Conservation (phyloP, 2,888 invertebrate species). For the Zygaena filipendulae region DNA sequence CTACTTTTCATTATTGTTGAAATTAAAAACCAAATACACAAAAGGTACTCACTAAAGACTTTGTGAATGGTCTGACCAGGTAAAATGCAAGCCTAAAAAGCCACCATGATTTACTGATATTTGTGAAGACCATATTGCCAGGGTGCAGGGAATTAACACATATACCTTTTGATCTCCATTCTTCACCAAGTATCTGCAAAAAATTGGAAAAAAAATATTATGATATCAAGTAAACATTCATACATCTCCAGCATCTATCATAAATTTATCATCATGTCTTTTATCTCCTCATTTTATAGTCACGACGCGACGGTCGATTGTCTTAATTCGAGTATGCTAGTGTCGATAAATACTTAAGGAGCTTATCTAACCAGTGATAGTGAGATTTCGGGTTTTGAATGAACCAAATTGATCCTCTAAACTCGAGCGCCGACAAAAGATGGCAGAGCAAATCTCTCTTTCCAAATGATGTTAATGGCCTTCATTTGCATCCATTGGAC, state of each 20-base stretch:
- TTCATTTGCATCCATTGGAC: too few relatives aligned
- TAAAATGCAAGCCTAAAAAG: slow-evolving; percentile 79
- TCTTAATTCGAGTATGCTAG: too few relatives aligned
- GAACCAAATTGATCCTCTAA: background rate
- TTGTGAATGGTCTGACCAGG: slow-evolving; percentile 92
- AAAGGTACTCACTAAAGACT: slow-evolving; percentile 80
- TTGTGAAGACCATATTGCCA: slow-evolving; percentile 89
- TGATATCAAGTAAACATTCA: too few relatives aligned
- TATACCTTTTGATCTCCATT: slow-evolving; percentile 76
- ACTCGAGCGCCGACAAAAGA: background rate
- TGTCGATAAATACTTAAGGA: too few relatives aligned
- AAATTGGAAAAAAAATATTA: background rate
- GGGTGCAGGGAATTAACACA: slow-evolving; percentile 87
- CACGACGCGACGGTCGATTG: too few relatives aligned
- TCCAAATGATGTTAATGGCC: slow-evolving; percentile 2
- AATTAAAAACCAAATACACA: too few relatives aligned
- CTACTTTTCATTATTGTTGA: too few relatives aligned
- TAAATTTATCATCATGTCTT: too few relatives aligned
- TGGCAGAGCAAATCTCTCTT: background rate
- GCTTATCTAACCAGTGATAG: too few relatives aligned
- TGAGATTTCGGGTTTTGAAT: too few relatives aligned
- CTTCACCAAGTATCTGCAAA: slow-evolving; percentile 50
- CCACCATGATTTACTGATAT: slow-evolving; percentile 86
- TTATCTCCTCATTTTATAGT: too few relatives aligned
- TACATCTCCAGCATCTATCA: too few relatives aligned